A percentile compares a stretch with the other conserved stretches of the same genome.
Evolutionary conservation across 2,888 invertebrate genomes (phyloP).

Genomic region (Lepetodrilus schrolli): DNA sequence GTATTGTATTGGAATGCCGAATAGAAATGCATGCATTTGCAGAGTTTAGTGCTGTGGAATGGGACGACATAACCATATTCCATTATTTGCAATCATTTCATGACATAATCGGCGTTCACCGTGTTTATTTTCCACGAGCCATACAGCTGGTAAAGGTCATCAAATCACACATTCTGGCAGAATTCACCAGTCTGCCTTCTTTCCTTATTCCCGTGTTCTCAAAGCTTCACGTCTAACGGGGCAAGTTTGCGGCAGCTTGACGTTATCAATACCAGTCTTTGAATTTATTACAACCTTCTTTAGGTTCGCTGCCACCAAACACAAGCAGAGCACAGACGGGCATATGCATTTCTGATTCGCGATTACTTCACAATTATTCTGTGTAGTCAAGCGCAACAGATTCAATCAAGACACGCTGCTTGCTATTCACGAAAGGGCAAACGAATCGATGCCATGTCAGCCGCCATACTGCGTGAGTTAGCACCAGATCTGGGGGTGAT

Average conservation of each 20-base stretch:
- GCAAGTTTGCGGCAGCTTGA: background rate
- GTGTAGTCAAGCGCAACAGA: constrained; percentile 6
- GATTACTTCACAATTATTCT: constrained; percentile 25
- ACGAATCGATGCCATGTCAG: constrained; percentile 9
- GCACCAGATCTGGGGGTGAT: background rate
- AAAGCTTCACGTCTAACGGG: background rate
- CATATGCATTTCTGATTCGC: constrained; percentile 2
- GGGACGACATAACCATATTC: too few species aligned
- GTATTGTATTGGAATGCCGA: too few species aligned
- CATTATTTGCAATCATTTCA: too few species aligned
- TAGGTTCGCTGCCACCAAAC: background rate
- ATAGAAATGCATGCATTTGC: too few species aligned
- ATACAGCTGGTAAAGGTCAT: too few species aligned
- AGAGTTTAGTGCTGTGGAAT: too few species aligned
- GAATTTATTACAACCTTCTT: background rate
- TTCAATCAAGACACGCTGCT: constrained; percentile 16
- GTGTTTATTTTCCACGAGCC: too few species aligned
- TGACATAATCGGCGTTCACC: too few species aligned
- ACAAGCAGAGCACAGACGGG: background rate
- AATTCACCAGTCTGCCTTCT: too few species aligned
- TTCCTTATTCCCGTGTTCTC: background rate
- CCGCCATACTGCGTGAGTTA: background rate
- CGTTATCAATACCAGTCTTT: background rate
- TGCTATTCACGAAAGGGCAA: constrained; percentile 16
- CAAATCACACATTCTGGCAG: too few species aligned